Evolutionary conservation across 2,888 invertebrate genomes (phyloP).

Genomic region (Caradrina kadenii): DNA sequence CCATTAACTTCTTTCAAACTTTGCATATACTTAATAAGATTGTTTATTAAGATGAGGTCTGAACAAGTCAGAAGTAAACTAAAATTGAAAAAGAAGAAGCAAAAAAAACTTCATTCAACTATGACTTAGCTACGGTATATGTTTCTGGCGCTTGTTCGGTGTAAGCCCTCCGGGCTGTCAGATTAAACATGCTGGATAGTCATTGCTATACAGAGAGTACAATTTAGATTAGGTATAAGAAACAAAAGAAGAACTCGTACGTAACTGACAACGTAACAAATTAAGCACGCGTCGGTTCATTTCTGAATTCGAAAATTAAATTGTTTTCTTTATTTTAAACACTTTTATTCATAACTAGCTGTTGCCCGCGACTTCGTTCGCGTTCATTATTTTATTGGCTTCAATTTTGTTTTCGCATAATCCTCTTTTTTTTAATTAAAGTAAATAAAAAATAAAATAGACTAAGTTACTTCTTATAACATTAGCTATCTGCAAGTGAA

Average conservation of each 20-base stretch:
- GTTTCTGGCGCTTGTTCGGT: too few relatives aligned
- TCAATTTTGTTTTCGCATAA: too few relatives aligned
- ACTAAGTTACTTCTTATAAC: too few relatives aligned
- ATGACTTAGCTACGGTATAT: background rate
- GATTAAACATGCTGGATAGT: conserved; percentile 14
- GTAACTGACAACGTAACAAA: background rate
- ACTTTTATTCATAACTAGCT: too few relatives aligned
- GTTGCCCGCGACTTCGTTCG: too few relatives aligned
- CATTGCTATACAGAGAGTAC: background rate
- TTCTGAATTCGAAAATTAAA: background rate
- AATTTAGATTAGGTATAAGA: background rate
- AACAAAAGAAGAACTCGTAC: background rate
- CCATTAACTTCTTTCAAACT: too few relatives aligned
- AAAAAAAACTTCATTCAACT: background rate
- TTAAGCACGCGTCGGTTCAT: background rate
- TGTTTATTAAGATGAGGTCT: background rate
- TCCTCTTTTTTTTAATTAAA: too few relatives aligned
- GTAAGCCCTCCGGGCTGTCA: conserved; percentile 1
- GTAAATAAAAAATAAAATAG: too few relatives aligned
- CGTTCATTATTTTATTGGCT: too few relatives aligned
- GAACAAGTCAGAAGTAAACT: background rate
- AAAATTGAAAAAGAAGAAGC: background rate
- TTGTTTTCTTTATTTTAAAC: too few relatives aligned
- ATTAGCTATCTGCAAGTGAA: too few relatives aligned
- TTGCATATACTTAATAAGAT: background rate